Conservation (phyloP, 2,113 vertebrate species). For the Anguilla japonica region DNA sequence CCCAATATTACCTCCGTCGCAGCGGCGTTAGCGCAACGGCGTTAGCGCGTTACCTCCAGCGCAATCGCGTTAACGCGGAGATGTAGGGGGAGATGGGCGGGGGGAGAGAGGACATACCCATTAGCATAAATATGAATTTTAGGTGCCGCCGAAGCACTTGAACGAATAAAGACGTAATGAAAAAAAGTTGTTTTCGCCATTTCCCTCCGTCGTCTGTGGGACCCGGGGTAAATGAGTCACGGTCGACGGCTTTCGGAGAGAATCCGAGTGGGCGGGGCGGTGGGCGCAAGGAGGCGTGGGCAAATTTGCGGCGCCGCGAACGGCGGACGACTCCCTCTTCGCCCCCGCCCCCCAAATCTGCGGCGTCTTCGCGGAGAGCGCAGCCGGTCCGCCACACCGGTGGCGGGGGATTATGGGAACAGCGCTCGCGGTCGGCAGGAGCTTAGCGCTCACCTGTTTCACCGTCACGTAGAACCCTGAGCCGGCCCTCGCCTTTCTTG, state of each 20-base stretch:
- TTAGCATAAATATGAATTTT: conserved; percentile 39
- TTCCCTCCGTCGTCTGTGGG: background rate
- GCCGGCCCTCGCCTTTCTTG: too few relatives aligned
- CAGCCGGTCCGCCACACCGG: background rate
- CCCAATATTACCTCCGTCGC: conserved; percentile 53
- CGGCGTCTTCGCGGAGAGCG: background rate
- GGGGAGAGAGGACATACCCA: background rate
- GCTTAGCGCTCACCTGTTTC: background rate
- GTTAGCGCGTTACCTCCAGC: conserved; percentile 20
- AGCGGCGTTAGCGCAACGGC: conserved; percentile 18
- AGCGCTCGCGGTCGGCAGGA: background rate
- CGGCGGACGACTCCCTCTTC: too few relatives aligned
- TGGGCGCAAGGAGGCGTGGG: too few relatives aligned
- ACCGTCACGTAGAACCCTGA: background rate
- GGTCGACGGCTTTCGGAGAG: background rate
- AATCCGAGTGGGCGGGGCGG: background rate
- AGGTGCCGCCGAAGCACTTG: conserved; percentile 25
- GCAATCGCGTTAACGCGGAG: background rate
- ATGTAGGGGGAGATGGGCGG: background rate
- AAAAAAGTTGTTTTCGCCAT: conserved; percentile 24
- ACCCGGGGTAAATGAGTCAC: background rate
- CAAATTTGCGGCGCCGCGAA: too few relatives aligned
- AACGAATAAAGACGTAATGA: conserved; percentile 20
- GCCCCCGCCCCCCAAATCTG: background rate
- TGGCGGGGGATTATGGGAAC: background rate